Base-by-base conservation (phyloP, 2,888 invertebrate species). In the Dryococelus australis region DNA sequence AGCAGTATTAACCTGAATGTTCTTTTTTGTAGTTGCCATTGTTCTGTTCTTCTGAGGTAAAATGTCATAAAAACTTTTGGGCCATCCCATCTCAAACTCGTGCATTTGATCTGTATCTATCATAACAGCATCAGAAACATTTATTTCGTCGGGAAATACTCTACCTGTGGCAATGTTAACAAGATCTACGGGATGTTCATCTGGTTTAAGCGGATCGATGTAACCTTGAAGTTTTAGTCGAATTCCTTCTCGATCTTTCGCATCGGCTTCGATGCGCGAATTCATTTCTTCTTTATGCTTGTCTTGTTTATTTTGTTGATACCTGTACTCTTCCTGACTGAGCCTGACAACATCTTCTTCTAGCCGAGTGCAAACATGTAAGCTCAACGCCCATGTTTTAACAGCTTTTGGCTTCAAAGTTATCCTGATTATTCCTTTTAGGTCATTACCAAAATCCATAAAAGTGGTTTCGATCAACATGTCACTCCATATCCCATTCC, bases 401-500 rank as follows among this genome's bases (percentile, higher is more conserved):
- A 79, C 79, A 79, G 10, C 1, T n/a, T n/a, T n/a, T n/a, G n/a
- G n/a, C n/a, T n/a, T n/a, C n/a, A n/a, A n/a, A n/a, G n/a, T n/a
- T n/a, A 79, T 79, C 20, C 79, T 24, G 20, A 79, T 79, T n/a
- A 79, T 79, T 79, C 79, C 79, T 79, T 79, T 79, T 12, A 79
- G 79, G 4, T 0, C 79, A 79, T 24, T 0, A 79, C 9, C 5
- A 27, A 27, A 26, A 79, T 8, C 20, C 79, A 79, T 79, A 2
- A 8, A 79, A 16, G 9, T 79, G 27, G 79, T 79, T 27, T 79
- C n/a, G 12, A 79, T 79, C n/a, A 12, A 79, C 79, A 79, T 79
- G 79, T 79, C 79, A 24, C 79, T 79, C 79, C 79, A 79, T n/a
- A 24, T 79, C 27, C 79, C 79, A 79, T 79, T 79, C 79, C 79